Percentiles rank a stretch among this genome's conserved stretches.
These are phyloP conservation scores for Drosophila nebulosa DNA, from an alignment of 1,140 invertebrate species.

Conservation along the genomic window DNA sequence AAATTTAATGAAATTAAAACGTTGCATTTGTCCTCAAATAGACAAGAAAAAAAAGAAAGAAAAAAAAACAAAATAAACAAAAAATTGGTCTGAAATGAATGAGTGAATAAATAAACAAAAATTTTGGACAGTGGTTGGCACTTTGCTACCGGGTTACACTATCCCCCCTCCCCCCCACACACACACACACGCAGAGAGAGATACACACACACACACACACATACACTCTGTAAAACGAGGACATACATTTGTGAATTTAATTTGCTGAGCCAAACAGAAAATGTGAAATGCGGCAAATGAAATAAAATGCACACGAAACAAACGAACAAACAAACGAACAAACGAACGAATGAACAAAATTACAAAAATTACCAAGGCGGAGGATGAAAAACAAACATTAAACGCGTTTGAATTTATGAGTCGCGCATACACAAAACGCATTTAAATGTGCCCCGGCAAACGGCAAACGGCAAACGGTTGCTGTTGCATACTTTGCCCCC, in stretches of 20 bases:
- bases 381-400: conserved; percentile 63
- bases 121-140: conserved; percentile 8
- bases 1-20: conserved; percentile 70
- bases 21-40: conserved; percentile 54
- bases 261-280: conserved; percentile 64
- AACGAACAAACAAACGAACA: conserved; percentile 34
- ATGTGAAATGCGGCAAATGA: conserved; percentile 38
- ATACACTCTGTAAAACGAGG: not conserved
- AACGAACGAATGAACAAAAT: conserved; percentile 33
- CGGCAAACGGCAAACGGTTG: conserved; percentile 35
- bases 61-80: not conserved
- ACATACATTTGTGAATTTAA: conserved; percentile 61
- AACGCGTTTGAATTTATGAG: conserved; percentile 69
- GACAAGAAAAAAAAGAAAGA: conserved; percentile 12
- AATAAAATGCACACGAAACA: conserved; percentile 46
- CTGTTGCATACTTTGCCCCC: conserved; percentile 36
- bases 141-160: not conserved
- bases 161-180: not conserved
- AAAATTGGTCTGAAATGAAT: conserved; percentile 17
- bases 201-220: conserved; percentile 1
- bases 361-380: conserved; percentile 40
- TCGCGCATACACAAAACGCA: conserved; percentile 59
- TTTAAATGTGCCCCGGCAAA: conserved; percentile 57
- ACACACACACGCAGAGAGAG: not conserved
- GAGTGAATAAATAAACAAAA: conserved; percentile 67